These are phyloP conservation scores for Amphipoea lucens DNA, from an alignment of 2,888 invertebrate species.

Conservation along the genomic window DNA sequence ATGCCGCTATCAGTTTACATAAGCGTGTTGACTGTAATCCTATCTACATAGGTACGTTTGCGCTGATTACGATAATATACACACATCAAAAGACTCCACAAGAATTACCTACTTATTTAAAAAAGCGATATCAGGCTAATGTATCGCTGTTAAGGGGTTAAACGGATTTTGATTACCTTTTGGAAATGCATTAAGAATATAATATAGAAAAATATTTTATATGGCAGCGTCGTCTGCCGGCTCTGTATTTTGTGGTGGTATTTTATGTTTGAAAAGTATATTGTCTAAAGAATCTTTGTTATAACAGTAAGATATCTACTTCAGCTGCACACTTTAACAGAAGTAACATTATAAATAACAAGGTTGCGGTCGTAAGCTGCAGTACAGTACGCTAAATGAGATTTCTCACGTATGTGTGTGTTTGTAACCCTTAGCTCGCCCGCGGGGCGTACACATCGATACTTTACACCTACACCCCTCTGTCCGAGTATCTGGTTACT, in stretches of 20 bases:
- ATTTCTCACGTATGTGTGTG: slow-evolving; percentile 59
- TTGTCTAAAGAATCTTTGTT: not conserved
- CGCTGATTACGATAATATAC: slow-evolving; percentile 73
- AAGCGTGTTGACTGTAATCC: slow-evolving; percentile 79
- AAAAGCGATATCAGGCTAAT: slow-evolving; percentile 49
- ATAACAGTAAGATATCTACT: not conserved
- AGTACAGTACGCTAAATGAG: slow-evolving; percentile 54
- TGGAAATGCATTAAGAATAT: slow-evolving; percentile 25
- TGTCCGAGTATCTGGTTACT: slow-evolving; percentile 60
- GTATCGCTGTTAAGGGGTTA: slow-evolving; percentile 41
- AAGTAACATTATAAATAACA: slow-evolving; percentile 18
- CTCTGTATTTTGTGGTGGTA: not conserved
- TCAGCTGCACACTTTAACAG: not conserved
- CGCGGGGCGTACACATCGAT: slow-evolving; percentile 60
- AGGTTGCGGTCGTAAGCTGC: slow-evolving; percentile 27
- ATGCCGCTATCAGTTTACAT: slow-evolving; percentile 87
- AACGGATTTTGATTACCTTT: slow-evolving; percentile 43
- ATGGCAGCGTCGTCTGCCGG: not conserved
- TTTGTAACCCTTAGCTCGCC: slow-evolving; percentile 36
- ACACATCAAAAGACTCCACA: slow-evolving; percentile 66
- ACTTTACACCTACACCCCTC: slow-evolving; percentile 59
- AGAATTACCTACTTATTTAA: slow-evolving; percentile 61
- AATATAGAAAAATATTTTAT: slow-evolving; percentile 5
- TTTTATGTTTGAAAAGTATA: not conserved
- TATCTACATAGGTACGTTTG: slow-evolving; percentile 78